Evolutionary conservation across 2,797 vertebrate genomes (phyloP).

Genomic region (Spheniscus humboldti): DNA sequence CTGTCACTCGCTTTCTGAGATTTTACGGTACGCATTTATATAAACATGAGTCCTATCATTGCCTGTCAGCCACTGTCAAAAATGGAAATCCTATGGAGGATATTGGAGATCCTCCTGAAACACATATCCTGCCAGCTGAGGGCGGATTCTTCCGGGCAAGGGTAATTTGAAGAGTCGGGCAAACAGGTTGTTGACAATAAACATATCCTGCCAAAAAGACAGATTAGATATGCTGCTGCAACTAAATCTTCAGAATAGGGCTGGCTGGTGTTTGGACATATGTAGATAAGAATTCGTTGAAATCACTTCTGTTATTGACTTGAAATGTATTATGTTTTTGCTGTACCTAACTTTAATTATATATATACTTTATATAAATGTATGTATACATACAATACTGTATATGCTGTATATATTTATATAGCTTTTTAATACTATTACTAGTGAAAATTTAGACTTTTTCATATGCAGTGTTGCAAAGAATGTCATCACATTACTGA

Average conservation of each 20-base stretch:
- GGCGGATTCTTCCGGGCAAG: not conserved
- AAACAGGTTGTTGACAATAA: not conserved
- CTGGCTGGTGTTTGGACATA: not conserved
- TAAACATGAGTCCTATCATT: not conserved
- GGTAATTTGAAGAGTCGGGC: not conserved
- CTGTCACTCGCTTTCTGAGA: not conserved
- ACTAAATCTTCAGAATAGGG: not conserved
- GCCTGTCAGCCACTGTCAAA: not conserved
- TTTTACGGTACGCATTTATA: not conserved
- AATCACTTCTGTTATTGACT: slow-evolving; percentile 36
- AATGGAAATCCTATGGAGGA: not conserved
- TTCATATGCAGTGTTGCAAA: slow-evolving; percentile 27
- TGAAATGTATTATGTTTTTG: slow-evolving; percentile 51
- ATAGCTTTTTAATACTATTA: slow-evolving; percentile 63
- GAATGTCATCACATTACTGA: not conserved
- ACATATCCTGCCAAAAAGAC: not conserved
- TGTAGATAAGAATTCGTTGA: not conserved
- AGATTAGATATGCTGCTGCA: not conserved
- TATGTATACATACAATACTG: slow-evolving; percentile 60
- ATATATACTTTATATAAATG: slow-evolving; percentile 69
- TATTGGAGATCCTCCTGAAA: not conserved
- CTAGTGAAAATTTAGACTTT: slow-evolving; percentile 45
- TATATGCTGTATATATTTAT: slow-evolving; percentile 64
- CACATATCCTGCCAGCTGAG: not conserved
- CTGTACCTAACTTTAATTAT: slow-evolving; percentile 55